Base-by-base conservation (phyloP, 2,888 invertebrate genomes). In the Operophtera brumata region DNA sequence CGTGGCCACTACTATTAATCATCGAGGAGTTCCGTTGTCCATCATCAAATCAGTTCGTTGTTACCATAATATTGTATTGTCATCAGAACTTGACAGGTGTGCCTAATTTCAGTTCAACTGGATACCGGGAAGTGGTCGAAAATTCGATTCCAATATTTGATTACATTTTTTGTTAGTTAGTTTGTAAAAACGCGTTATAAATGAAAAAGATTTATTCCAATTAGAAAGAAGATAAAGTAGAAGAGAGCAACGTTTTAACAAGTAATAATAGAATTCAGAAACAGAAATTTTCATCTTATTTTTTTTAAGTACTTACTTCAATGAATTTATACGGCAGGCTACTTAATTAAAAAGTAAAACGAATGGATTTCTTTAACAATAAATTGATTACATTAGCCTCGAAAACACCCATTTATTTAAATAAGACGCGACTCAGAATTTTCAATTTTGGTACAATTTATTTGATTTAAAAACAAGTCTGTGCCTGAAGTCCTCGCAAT, bases 401-500 rank as follows among this genome's bases (percentile, higher is more conserved):
- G 34, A 47, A 53, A 46, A 43, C 34, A 53, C 36, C 9, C 25
- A 46, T 48, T 57, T 45, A 52, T 52, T 57, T 28, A 45, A 48
- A 49, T 49, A 57, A 50, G 42, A 34, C 41, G n/a, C 28, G 45
- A 37, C 48, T 41, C 11, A 47, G 39, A 47, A 50, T 46, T 51
- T 48, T 37, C 41, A 37, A 57, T 39, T 47, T 42, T 11, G 30
- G 35, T 46, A 43, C 35, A 39, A 51, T 59, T 54, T 49, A 57
- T 59, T 52, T n/a, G 47, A 39, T 52, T 39, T 28, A 52, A 50
- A 58, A 57, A 41, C 48, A 41, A 11, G 41, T 44, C 34, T 50
- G 47, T 14, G 43, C 42, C 42, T 47, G 43, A 41, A 57, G 54
- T 53, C 36, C 20, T 39, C 41, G 57, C 55, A 54, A 59, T 58